Evolutionary conservation across 1,140 invertebrate genomes (phyloP).

Genomic region (Pseudomyrmex concolor): DNA sequence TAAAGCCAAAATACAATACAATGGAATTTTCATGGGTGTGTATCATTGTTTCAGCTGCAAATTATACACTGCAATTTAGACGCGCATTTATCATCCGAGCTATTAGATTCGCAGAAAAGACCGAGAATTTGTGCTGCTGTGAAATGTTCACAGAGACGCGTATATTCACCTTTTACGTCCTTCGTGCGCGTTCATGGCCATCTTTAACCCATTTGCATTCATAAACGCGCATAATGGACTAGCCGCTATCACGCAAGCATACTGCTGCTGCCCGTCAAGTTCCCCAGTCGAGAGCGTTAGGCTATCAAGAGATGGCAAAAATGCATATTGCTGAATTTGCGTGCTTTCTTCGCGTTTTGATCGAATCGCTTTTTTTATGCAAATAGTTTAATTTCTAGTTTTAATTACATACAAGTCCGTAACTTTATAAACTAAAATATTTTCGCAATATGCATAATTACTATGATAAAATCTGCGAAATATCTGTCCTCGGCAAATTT

Average conservation of each 20-base stretch:
- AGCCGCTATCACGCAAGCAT: slow-evolving; percentile 55
- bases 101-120: slow-evolving; percentile 43
- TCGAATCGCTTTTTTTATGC: neutral
- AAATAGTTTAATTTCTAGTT: neutral
- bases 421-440: neutral
- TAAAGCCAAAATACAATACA: slow-evolving; percentile 13
- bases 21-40: neutral
- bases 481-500: neutral
- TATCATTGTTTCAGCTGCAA: slow-evolving; percentile 29
- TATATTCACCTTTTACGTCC: slow-evolving; percentile 60
- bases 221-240: slow-evolving; percentile 59
- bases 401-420: neutral
- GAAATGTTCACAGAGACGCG: slow-evolving; percentile 46
- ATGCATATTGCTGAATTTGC: slow-evolving; percentile 19
- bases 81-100: slow-evolving; percentile 49
- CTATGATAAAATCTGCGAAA: no score
- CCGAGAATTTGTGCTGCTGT: slow-evolving; percentile 31
- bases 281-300: slow-evolving; percentile 35
- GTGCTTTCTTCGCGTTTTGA: neutral
- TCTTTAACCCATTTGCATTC: slow-evolving; percentile 59
- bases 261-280: slow-evolving; percentile 44
- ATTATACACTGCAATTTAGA: slow-evolving; percentile 26
- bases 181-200: slow-evolving; percentile 54
- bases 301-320: slow-evolving; percentile 39
- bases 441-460: neutral